A percentile compares a stretch with the other conserved stretches of the same genome.
These are phyloP conservation scores for Peromyscus leucopus DNA, from an alignment of 2,113 vertebrate species.

Conservation along the genomic window DNA sequence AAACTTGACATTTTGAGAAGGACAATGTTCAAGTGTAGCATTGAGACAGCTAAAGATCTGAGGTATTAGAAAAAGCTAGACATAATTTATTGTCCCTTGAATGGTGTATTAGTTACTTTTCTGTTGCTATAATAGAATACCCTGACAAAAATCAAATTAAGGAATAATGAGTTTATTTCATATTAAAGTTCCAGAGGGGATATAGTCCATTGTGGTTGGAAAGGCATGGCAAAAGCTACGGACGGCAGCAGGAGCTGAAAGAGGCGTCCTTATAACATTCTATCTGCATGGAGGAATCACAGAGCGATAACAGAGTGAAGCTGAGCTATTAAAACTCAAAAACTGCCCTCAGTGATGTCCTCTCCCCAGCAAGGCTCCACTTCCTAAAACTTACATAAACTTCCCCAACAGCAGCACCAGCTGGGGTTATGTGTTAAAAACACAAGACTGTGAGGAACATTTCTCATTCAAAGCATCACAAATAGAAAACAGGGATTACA, in stretches of 20 bases:
- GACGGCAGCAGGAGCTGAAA: background rate
- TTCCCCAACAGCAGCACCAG: background rate
- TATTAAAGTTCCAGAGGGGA: background rate
- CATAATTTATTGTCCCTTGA: background rate
- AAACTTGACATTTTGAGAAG: background rate
- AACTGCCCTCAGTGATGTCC: background rate
- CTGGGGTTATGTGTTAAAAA: background rate
- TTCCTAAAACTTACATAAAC: background rate
- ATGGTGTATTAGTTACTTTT: background rate
- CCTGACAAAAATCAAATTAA: background rate
- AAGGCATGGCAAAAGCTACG: background rate
- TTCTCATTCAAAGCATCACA: background rate
- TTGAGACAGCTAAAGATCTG: fast-evolving
- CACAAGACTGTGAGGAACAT: background rate
- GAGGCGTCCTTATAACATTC: background rate
- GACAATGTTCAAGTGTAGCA: background rate
- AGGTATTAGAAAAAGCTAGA: background rate
- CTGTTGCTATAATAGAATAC: background rate
- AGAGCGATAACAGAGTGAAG: background rate
- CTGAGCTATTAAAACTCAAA: background rate
- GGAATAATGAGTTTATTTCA: background rate
- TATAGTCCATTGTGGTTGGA: background rate
- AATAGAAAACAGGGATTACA: background rate
- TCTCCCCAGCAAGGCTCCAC: background rate
- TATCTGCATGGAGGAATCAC: too few species aligned